phyloP scores from a whole-genome alignment of 2,888 invertebrate genomes.

The Crocallis elinguaria region DNA sequence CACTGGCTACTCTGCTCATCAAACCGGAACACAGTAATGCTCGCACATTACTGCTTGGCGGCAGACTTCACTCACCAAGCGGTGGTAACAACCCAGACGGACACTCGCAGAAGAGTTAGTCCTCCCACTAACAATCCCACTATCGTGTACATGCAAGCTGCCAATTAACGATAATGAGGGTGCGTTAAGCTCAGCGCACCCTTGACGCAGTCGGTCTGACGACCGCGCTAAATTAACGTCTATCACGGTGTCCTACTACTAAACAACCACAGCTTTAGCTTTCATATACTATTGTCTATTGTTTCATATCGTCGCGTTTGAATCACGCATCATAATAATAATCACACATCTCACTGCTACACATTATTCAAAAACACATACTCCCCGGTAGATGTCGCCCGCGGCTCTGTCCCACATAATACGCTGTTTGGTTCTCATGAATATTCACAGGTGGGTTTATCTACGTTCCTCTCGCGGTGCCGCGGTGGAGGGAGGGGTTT shows the following conservation, averaged over 20 bases:
- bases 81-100: too few relatives aligned
- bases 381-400: background rate
- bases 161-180: background rate
- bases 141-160: background rate
- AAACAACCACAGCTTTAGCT: too few relatives aligned
- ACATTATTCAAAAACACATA: background rate
- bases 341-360: background rate
- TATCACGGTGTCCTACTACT: too few relatives aligned
- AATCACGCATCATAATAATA: background rate
- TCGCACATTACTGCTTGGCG: too few relatives aligned
- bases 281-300: too few relatives aligned
- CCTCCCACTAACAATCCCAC: too few relatives aligned
- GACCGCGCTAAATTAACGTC: too few relatives aligned
- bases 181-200: background rate
- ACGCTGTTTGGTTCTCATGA: conserved; percentile 29
- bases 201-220: background rate
- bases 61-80: too few relatives aligned
- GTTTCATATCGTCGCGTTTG: too few relatives aligned
- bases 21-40: too few relatives aligned
- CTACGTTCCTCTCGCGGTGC: conserved; percentile 9
- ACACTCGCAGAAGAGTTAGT: too few relatives aligned
- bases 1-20: too few relatives aligned
- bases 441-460: conserved; percentile 31
- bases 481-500: background rate
- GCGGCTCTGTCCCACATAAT: conserved; percentile 15